A percentile compares a stretch with the other conserved stretches of the same genome.
phyloP scores from a whole-genome alignment of 1,140 invertebrate genomes.

The Eupristina koningsbergeri region DNA sequence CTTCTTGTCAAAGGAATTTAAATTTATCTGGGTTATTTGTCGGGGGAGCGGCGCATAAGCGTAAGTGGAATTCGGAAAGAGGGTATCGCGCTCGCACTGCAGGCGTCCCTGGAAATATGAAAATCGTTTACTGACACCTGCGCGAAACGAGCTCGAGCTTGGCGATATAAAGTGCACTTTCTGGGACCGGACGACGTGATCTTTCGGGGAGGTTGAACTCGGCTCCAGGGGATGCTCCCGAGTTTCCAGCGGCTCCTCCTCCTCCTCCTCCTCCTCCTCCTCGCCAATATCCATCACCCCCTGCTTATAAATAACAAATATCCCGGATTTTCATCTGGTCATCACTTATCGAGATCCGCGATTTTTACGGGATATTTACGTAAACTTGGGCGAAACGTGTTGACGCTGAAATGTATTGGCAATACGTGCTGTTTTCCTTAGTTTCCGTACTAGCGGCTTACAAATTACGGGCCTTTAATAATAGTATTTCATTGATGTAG shows the following conservation, averaged over 20 bases:
- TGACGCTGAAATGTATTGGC: background rate
- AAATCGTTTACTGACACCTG: constrained; percentile 49
- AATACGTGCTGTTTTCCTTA: background rate
- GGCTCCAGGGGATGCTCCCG: background rate
- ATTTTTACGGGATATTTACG: background rate
- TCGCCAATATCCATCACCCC: background rate
- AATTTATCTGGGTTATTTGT: constrained; percentile 49
- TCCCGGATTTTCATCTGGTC: constrained; percentile 15
- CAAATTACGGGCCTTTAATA: too few relatives aligned
- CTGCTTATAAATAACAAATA: constrained; percentile 13
- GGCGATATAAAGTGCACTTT: constrained; percentile 28
- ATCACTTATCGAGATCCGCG: constrained; percentile 1
- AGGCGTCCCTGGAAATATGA: constrained; percentile 39
- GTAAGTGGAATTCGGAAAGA: constrained; percentile 30
- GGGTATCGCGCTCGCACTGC: constrained; percentile 1
- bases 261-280: too few relatives aligned
- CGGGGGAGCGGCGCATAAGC: background rate
- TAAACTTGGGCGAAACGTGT: background rate
- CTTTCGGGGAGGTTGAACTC: background rate
- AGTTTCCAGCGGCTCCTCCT: background rate
- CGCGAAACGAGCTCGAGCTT: constrained; percentile 17
- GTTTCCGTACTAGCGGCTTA: background rate
- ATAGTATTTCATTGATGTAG: too few relatives aligned
- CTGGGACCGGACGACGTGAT: background rate
- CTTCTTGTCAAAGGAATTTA: constrained; percentile 42